A percentile compares a stretch with the other conserved stretches of the same genome.
phyloP scores from a whole-genome alignment of 2,797 vertebrate genomes.

The Aplochiton taeniatus region DNA sequence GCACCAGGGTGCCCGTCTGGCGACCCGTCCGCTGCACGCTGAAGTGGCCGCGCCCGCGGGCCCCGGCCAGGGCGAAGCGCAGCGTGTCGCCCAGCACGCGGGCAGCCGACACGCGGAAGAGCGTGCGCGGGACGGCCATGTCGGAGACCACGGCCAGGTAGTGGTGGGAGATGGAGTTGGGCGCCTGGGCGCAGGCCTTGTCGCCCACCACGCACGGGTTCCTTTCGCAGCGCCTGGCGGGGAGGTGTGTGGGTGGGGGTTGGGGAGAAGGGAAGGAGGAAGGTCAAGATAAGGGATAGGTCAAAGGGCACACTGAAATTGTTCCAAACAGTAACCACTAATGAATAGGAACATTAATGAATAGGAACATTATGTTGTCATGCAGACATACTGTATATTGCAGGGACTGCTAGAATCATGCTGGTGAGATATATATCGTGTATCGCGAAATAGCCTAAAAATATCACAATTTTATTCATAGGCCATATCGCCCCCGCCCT shows the following conservation, averaged over 20 bases:
- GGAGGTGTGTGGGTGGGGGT: neutral
- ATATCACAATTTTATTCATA: no score
- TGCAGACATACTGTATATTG: no score
- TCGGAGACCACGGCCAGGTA: slow-evolving; percentile 83
- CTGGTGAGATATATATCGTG: no score
- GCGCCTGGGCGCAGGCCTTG: slow-evolving; percentile 72
- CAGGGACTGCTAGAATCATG: no score
- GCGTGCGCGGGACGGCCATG: slow-evolving; percentile 73
- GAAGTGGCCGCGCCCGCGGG: slow-evolving; percentile 64
- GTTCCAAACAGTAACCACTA: no score
- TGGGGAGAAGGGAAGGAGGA: neutral
- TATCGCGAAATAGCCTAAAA: no score
- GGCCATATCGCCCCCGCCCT: no score
- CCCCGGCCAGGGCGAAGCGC: slow-evolving; percentile 74
- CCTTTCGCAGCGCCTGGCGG: slow-evolving; percentile 81
- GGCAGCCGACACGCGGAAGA: slow-evolving; percentile 82
- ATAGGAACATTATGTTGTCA: no score
- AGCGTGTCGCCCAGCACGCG: slow-evolving; percentile 76
- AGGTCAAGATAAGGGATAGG: no score
- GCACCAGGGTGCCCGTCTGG: slow-evolving; percentile 80
- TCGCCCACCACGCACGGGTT: slow-evolving; percentile 81
- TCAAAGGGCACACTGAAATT: no score
- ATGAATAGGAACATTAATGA: neutral
- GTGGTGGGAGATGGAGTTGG: slow-evolving; percentile 85
- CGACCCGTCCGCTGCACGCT: slow-evolving; percentile 72